Percentiles rank a stretch among this genome's conserved stretches.
These are phyloP conservation scores for Agrotis ipsilon DNA, from an alignment of 2,888 invertebrate genomes.

Conservation along the genomic window DNA sequence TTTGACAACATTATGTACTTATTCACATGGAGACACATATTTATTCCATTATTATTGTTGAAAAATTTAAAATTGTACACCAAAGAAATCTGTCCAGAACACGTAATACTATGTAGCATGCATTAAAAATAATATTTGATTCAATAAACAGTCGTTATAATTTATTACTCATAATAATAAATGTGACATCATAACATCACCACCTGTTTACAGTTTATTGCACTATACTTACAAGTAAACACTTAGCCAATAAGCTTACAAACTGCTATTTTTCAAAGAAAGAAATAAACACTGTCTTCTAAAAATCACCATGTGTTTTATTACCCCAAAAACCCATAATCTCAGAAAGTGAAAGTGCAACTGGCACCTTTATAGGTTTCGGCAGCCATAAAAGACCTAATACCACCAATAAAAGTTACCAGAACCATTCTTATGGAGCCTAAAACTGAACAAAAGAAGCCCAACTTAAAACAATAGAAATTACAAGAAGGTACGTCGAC, in stretches of 20 bases:
- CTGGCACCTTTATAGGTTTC: conserved; percentile 29
- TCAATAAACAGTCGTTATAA: conserved; percentile 13
- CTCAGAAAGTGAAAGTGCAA: conserved; percentile 55
- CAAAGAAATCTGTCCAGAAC: too few species aligned
- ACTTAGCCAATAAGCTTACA: neutral
- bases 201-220: conserved; percentile 55
- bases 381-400: conserved; percentile 47
- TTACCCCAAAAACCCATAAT: conserved; percentile 35
- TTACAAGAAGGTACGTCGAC: conserved; percentile 36
- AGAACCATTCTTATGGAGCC: conserved; percentile 45
- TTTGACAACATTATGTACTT: too few species aligned
- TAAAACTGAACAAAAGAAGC: conserved; percentile 47
- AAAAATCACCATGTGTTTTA: conserved; percentile 52
- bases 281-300: conserved; percentile 9
- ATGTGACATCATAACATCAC: conserved; percentile 8
- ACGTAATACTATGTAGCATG: neutral
- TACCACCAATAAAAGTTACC: conserved; percentile 44
- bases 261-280: neutral
- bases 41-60: too few species aligned
- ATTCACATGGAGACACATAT: too few species aligned
- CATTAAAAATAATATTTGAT: conserved; percentile 11
- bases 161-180: conserved; percentile 36
- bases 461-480: conserved; percentile 54
- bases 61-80: too few species aligned
- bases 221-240: conserved; percentile 29